Evolutionary conservation across 2,113 vertebrate species (phyloP), one percentile per base, ranked within the genome.

Genomic region (Hemiscyllium ocellatum): DNA sequence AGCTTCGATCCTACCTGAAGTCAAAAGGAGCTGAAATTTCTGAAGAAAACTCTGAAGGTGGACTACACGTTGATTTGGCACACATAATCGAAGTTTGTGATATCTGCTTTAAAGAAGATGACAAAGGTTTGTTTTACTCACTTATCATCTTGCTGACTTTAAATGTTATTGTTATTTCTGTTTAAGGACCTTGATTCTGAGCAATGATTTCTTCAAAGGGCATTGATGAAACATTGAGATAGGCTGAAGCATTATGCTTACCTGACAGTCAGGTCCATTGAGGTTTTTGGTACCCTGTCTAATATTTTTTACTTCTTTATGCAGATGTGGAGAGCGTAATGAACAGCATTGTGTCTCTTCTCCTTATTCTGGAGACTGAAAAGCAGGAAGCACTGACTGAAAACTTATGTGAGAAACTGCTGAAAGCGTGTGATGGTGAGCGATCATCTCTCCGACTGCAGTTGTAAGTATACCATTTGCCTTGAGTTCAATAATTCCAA

Each of bases 11-110:
- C 96, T 99, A 99, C 96, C 96, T 99, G 96, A 99, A 99, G 97
- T 97, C 98, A 69, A 99, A 99, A 97, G 98, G 99, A 97, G 98
- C 99, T 37, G 99, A 99, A 76, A 99, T 99, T 96, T 99, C 99
- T 0, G 98, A 99, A 96, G 99, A 99, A 96, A 99, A 99, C 1
- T 98, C 98, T 0, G 99, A 99, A 96, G 98, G 98, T 47, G 99
- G 99, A 68, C 99, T 99, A 95, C 98, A 99, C 83, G 97, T 99
- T 56, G 99, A 99, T 96, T 97, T 99, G 97, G 98, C 98, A 96
- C 99, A 99, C 95, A 99, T 99, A 95, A 99, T 99, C n/a, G 99
- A 99, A 97, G 99, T 98, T 0, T 99, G 98, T 96, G 99, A 99
- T 80, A 98, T 99, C 10, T 99, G 99, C 96, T 98, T 99, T 95